Evolutionary conservation across 23 tunicate genomes (phyloP), one percentile per base, ranked within the genome.

Genomic region (Halocynthia roretzi): DNA sequence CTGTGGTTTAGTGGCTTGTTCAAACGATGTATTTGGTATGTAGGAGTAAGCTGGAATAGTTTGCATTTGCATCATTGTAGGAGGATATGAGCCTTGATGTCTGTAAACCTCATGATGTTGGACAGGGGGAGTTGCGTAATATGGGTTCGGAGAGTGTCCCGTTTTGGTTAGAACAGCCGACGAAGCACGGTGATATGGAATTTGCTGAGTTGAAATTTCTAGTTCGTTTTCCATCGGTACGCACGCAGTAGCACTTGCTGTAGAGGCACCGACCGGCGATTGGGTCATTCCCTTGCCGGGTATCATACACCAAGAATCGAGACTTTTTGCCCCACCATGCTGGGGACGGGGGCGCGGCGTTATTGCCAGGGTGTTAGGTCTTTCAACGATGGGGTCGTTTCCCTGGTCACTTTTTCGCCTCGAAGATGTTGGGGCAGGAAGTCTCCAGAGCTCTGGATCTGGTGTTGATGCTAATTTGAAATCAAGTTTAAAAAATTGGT

Each of bases 361-460:
- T 51, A 92, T 82, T 9, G 98, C 85, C 7, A 92, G 75, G 7
- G 87, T 71, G 70, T 62, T 82, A 14, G 98, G 98, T 22, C 98
- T 82, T 62, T 92, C 90, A 7, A 73, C 77, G 48, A 50, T 53
- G 0, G 74, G 54, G 64, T 58, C 49, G n/a, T 31, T 52, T 53
- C 74, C 57, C 55, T 84, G 83, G 65, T 92, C 87, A 21, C 80
- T 76, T 73, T 82, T 86, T 54, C 87, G 66, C 8, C 98, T 76
- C 20, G 80, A 21, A n/a, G 62, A 80, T 8, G 80, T 61, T 7
- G 98, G 98, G 11, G 92, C 98, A 44, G 98, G 98, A 21, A 92
- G 87, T 52, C 98, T 85, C 55, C 84, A 86, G 14, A 92, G 81
- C 53, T 92, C 98, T 6, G 98, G 98, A 51, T 92, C 85, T 52